Base-by-base conservation (phyloP, 1,140 invertebrate genomes). In the Anastrepha ludens region DNA sequence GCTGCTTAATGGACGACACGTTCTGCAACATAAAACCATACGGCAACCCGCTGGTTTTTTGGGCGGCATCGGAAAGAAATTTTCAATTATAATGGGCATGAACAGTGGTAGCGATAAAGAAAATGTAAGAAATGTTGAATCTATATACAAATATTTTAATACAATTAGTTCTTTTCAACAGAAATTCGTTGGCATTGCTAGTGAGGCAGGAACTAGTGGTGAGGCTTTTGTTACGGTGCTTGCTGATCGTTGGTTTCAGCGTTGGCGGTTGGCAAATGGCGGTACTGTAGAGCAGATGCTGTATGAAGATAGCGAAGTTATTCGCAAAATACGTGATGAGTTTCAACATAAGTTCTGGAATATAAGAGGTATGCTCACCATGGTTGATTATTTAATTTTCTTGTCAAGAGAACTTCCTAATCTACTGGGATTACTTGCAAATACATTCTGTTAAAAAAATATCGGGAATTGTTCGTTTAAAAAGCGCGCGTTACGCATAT, bases 81-180 rank as follows among this genome's bases (percentile, higher is more conserved):
- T 99, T 92, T 97, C 97, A 1, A 95, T 99, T 64, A 96, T 99
- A 89, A 98, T 98, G 94, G 98, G 97, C 3, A 96, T 97, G 91
- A 95, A 96, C 89, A 94, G 95, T 85, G 94, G 95, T 3, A 95
- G 95, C 60, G 95, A 96, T 70, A 94, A 95, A 85, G 98, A 98
- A 94, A 97, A 97, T 41, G 97, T 98, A 93, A 94, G 94, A 94
- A 88, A 44, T 87, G 13, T 9, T n/a, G 15, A 15, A 3, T 1
- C 50, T 41, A 65, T 1, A 65, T 47, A 8, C 6, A 44, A 64
- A 58, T 67, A 17, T 64, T 50, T 59, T 55, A 6, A 86, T 50
- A 3, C 7, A 20, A n/a, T 20, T 41, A 2, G 15, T 74, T 8
- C 3, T 44, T 41, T 60, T 41, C 58, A 15, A 47, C 59, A 91